Conservation (phyloP, 2,113 vertebrate species). For the Aptenodytes forsteri region DNA sequence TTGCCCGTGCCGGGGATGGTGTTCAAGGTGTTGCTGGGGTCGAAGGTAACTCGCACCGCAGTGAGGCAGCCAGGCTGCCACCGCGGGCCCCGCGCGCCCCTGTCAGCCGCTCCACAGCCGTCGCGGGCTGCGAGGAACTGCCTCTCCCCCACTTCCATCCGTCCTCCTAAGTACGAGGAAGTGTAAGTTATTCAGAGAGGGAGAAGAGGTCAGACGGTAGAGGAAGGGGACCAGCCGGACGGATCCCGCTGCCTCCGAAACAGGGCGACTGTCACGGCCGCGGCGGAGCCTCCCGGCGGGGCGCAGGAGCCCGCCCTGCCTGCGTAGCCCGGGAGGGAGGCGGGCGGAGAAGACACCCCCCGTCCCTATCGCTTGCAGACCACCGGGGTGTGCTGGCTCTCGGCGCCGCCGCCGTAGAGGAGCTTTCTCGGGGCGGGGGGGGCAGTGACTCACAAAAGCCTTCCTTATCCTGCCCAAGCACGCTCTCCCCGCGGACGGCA, state of each 20-base stretch:
- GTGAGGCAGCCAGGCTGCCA: too few relatives aligned
- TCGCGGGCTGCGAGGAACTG: not conserved
- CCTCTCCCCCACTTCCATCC: not conserved
- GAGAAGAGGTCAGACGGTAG: not conserved
- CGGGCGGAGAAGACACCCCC: not conserved
- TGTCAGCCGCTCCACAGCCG: not conserved
- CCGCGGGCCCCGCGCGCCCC: too few relatives aligned
- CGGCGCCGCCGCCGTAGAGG: too few relatives aligned
- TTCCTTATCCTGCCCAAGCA: not conserved
- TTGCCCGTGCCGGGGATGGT: accelerated
- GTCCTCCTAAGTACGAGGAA: too few relatives aligned
- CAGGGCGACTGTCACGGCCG: not conserved
- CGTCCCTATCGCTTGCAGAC: not conserved
- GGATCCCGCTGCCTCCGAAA: accelerated
- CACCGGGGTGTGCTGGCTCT: not conserved
- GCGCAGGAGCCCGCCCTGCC: not conserved
- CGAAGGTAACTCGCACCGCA: not conserved
- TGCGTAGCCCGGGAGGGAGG: not conserved
- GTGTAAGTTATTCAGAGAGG: accelerated
- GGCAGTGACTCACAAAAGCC: not conserved
- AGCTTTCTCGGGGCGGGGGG: not conserved
- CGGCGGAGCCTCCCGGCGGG: not conserved
- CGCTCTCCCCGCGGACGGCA: not conserved
- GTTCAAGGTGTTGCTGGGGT: accelerated
- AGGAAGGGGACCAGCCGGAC: not conserved